Base-by-base conservation (phyloP, 2,113 vertebrate species). In the Chlorodrepanis virens region DNA sequence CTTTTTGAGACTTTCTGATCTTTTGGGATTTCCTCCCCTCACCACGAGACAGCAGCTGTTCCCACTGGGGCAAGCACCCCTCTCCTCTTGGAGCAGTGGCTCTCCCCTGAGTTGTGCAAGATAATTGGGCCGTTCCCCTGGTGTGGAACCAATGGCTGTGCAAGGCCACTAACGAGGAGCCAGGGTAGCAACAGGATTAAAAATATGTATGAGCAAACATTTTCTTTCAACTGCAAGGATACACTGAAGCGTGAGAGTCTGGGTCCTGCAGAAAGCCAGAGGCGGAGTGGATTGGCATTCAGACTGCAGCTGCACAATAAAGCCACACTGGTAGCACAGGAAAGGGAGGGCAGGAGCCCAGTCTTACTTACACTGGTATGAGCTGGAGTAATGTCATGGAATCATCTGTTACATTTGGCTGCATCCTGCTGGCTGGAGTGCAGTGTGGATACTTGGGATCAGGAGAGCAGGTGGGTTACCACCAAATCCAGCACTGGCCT, bases 181-280 rank as follows among this genome's bases (percentile, higher is more conserved):
- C 56, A 90, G 92, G 83, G 90, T 93, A 96, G 92, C 85, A 96
- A 89, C 90, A 82, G 53, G 79, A 83, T 83, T 93, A 95, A 91
- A 95, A 94, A 93, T 85, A 88, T 67, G 21, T 93, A 63, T 70
- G 79, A 88, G 56, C 56, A 89, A 94, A 85, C 45, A 57, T 94
- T 77, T 91, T 90, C 42, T 87, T 95, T 91, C 1, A 0, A 75
- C 77, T 91, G 89, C 31, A 27, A 87, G 83, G 93, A 37, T 79
- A 81, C 89, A 49, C 33, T 91, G 94, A 79, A 89, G 96, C 40
- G 0, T 70, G 42, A 89, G 86, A 87, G 72, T 16, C 80, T 57
- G 56, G 35, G 72, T 89, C 89, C 57, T 0, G 2, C 87, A 64
- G 91, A 68, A 25, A 87, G 95, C 89, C 94, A 64, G 91, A 68